These are phyloP conservation scores for Drosophila subpulchrella DNA, from an alignment of 1,140 invertebrate genomes.

Conservation along the genomic window DNA sequence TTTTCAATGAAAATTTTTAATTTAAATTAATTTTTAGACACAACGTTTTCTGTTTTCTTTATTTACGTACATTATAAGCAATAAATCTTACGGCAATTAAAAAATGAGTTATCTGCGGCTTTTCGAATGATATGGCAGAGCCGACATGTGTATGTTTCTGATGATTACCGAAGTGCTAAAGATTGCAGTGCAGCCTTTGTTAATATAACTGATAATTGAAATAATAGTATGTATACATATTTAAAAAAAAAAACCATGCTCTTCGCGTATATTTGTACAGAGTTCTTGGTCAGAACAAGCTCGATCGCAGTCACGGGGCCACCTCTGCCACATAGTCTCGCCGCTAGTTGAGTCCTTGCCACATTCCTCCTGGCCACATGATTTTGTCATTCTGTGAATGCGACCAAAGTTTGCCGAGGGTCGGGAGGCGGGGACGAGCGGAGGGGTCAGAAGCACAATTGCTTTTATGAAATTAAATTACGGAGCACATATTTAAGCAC, in stretches of 20 bases:
- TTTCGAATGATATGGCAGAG: no score
- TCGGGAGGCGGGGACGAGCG: not conserved
- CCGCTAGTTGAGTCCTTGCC: constrained; percentile 25
- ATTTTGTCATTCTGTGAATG: constrained; percentile 68
- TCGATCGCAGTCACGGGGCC: constrained; percentile 15
- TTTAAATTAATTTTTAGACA: no score
- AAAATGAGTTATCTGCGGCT: no score
- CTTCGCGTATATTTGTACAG: no score
- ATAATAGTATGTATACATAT: no score
- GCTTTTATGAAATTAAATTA: constrained; percentile 82
- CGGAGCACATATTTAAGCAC: constrained; percentile 62
- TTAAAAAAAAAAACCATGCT: no score
- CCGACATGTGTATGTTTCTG: no score
- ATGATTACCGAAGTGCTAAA: no score
- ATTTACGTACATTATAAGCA: no score
- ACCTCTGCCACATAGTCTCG: constrained; percentile 7
- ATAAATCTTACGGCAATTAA: no score
- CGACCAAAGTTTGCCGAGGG: constrained; percentile 54
- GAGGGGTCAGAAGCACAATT: constrained; percentile 56
- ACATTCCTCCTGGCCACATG: constrained; percentile 53
- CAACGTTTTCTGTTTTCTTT: no score
- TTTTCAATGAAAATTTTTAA: no score
- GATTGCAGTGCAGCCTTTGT: not conserved
- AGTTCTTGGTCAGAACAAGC: not conserved
- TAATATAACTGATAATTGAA: not conserved